These are phyloP conservation scores for Vulpes lagopus DNA, from an alignment of 2,113 vertebrate genomes.

Conservation along the genomic window DNA sequence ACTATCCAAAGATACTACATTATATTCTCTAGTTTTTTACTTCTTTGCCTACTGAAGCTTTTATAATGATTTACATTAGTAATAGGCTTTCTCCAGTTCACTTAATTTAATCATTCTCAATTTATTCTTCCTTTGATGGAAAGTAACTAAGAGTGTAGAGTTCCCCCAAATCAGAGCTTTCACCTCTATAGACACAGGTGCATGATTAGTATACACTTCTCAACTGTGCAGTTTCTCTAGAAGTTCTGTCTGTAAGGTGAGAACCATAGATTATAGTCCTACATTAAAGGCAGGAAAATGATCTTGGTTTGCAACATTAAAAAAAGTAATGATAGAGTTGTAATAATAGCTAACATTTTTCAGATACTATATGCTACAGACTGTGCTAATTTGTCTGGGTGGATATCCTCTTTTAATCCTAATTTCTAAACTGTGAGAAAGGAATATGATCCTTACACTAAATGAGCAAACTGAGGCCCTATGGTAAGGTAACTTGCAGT, in stretches of 20 bases:
- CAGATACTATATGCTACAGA: neutral
- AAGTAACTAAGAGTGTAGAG: conserved; percentile 64
- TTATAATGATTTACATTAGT: conserved; percentile 84
- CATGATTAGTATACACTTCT: neutral
- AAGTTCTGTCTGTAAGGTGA: neutral
- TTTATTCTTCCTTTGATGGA: conserved; percentile 76
- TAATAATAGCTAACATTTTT: neutral
- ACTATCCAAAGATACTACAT: conserved; percentile 75
- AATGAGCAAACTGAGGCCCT: neutral
- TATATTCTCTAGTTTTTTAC: conserved; percentile 72
- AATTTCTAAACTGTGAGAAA: neutral
- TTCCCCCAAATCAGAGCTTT: neutral
- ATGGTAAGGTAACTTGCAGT: neutral
- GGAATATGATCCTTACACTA: neutral
- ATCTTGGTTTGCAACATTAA: neutral
- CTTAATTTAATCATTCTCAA: conserved; percentile 81
- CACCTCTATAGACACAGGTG: neutral
- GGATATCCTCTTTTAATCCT: neutral
- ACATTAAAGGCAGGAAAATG: neutral
- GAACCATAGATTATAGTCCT: neutral
- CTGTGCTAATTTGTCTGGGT: neutral
- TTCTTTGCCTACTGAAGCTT: conserved; percentile 81
- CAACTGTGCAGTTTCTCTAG: neutral
- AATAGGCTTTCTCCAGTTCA: conserved; percentile 78
- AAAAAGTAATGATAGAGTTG: neutral